Evolutionary conservation across 2,888 invertebrate genomes (phyloP).

Genomic region (Melanostoma scalare): DNA sequence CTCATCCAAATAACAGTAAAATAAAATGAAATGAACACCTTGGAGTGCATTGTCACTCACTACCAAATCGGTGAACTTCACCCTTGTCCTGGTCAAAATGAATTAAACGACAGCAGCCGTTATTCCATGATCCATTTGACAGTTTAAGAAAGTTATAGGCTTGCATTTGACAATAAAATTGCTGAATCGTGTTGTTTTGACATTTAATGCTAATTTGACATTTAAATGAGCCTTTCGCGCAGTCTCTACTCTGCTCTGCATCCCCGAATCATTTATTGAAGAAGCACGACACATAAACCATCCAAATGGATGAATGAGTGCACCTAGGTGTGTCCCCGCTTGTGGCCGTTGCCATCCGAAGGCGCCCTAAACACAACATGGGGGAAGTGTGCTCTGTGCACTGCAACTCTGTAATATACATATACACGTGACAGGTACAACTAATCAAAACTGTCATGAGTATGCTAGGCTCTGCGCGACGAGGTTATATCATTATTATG

Average conservation of each 20-base stretch:
- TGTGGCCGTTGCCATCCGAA: neutral
- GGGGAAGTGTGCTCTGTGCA: constrained; percentile 24
- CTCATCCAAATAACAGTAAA: neutral
- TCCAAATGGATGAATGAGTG: constrained; percentile 42
- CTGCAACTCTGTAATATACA: constrained; percentile 6
- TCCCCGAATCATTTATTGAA: constrained; percentile 23
- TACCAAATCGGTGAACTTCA: constrained; percentile 1
- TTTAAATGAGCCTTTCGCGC: constrained; percentile 43
- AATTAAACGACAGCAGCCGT: constrained; percentile 31
- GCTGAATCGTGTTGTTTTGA: constrained; percentile 61
- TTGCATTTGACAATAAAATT: constrained; percentile 59
- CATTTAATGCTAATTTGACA: constrained; percentile 65
- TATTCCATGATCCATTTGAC: constrained; percentile 25
- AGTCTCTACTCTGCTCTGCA: constrained; percentile 1
- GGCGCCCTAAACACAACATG: constrained; percentile 60
- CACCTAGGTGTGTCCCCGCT: constrained; percentile 37
- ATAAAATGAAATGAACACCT: neutral
- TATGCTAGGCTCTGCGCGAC: constrained; percentile 10
- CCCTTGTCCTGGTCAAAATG: neutral
- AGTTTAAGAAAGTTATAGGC: constrained; percentile 17
- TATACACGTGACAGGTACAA: constrained; percentile 64
- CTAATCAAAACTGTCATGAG: constrained; percentile 64
- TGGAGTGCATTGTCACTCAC: too few relatives aligned
- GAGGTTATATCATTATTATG: constrained; percentile 63
- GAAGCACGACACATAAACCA: constrained; percentile 18